Evolutionary conservation across 2,113 vertebrate species (phyloP).

Genomic region (Hemiprocne comata): DNA sequence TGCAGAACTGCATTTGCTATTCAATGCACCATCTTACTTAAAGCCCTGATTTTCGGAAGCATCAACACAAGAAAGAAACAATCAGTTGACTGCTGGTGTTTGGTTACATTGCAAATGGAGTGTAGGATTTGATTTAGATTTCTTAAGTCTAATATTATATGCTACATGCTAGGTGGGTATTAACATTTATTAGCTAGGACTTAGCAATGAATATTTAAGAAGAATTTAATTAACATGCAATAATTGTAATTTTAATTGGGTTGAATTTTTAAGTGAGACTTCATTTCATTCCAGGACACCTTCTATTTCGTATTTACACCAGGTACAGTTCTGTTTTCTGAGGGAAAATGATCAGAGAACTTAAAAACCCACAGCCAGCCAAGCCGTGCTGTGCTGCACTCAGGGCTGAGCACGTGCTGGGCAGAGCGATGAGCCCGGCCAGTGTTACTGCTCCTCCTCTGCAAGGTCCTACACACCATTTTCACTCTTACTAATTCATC

Average conservation of each 20-base stretch:
- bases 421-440: not conserved
- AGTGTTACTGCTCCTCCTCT: not conserved
- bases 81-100: not conserved
- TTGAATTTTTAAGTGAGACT: not conserved
- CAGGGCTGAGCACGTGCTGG: not conserved
- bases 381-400: accelerated
- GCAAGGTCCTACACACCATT: accelerated
- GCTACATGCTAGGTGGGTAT: conserved; percentile 16
- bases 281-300: conserved; percentile 23
- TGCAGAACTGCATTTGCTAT: conserved; percentile 72
- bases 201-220: not conserved
- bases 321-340: not conserved
- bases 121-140: conserved; percentile 62
- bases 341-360: not conserved
- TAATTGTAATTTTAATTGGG: conserved; percentile 31
- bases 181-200: not conserved
- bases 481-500: accelerated
- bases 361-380: accelerated
- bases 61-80: conserved; percentile 39
- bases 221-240: not conserved
- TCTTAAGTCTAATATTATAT: conserved; percentile 38
- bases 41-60: conserved; percentile 45
- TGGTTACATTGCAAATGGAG: conserved; percentile 38
- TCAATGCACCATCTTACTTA: conserved; percentile 59
- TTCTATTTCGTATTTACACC: not conserved